Evolutionary conservation across 1,140 invertebrate species (phyloP).

Genomic region (Pseudomyrmex pallidus): DNA sequence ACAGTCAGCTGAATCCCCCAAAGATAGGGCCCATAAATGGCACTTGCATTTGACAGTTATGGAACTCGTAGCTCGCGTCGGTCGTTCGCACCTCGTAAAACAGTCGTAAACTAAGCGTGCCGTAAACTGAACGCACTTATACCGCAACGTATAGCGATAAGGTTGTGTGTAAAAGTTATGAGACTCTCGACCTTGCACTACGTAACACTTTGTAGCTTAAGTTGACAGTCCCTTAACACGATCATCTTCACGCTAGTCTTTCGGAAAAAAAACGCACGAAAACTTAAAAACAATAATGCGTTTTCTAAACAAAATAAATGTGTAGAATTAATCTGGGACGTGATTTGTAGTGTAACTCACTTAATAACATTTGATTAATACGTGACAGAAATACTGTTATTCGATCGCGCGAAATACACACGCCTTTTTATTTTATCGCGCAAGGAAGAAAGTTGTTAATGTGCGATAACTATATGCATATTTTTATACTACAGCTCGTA

Average conservation of each 20-base stretch:
- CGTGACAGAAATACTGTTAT: background rate
- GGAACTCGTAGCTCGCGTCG: slow-evolving; percentile 81
- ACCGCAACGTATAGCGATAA: slow-evolving; percentile 11
- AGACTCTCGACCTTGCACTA: slow-evolving; percentile 37
- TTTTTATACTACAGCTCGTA: background rate
- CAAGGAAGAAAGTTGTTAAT: slow-evolving; percentile 37
- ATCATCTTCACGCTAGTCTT: background rate
- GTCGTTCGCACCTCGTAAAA: slow-evolving; percentile 82
- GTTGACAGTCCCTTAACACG: background rate
- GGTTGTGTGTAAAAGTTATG: slow-evolving; percentile 48
- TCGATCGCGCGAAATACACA: too few species aligned
- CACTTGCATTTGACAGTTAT: slow-evolving; percentile 83
- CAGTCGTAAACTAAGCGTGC: slow-evolving; percentile 80
- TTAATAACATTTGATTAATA: background rate
- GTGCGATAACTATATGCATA: background rate
- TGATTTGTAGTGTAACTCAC: background rate
- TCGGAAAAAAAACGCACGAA: too few species aligned
- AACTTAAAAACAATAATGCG: too few species aligned
- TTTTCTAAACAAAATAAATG: background rate
- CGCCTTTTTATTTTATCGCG: background rate
- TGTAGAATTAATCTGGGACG: background rate
- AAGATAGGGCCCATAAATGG: slow-evolving; percentile 80
- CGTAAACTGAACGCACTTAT: slow-evolving; percentile 74
- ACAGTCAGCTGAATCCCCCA: slow-evolving; percentile 74
- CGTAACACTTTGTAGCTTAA: slow-evolving; percentile 26